Conservation (phyloP, 1,140 invertebrate species). For the Berghia stephanieae region DNA sequence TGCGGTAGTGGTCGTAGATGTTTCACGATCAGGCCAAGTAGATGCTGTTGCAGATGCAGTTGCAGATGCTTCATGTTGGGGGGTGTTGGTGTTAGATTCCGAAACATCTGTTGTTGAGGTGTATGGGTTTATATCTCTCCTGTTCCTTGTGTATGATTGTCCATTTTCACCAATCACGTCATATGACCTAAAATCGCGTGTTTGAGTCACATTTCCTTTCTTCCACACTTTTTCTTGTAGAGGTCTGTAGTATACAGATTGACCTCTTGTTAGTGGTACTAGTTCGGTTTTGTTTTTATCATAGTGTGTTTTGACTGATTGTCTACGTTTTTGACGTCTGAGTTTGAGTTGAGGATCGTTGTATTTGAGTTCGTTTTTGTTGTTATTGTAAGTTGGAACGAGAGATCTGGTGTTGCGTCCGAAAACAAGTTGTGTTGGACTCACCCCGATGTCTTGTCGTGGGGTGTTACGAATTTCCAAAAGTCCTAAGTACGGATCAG, state of each 20-base stretch:
- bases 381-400: constrained; percentile 27
- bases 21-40: no score
- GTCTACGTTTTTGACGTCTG: constrained; percentile 25
- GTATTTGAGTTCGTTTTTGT: neutral
- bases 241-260: constrained; percentile 40
- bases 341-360: constrained; percentile 5
- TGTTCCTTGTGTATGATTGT: no score
- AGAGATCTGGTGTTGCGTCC: constrained; percentile 34
- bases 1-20: no score
- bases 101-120: no score
- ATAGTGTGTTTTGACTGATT: constrained; percentile 24
- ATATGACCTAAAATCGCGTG: no score
- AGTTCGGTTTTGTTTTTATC: constrained; percentile 28
- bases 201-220: no score
- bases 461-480: constrained; percentile 43
- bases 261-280: constrained; percentile 16
- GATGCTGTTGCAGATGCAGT: no score
- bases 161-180: no score
- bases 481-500: constrained; percentile 36
- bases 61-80: no score
- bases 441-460: constrained; percentile 37
- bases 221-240: constrained; percentile 30
- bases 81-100: no score
- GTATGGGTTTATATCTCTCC: no score
- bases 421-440: constrained; percentile 44